Evolutionary conservation across 2,888 invertebrate genomes (phyloP).

Genomic region (Limenitis camilla): DNA sequence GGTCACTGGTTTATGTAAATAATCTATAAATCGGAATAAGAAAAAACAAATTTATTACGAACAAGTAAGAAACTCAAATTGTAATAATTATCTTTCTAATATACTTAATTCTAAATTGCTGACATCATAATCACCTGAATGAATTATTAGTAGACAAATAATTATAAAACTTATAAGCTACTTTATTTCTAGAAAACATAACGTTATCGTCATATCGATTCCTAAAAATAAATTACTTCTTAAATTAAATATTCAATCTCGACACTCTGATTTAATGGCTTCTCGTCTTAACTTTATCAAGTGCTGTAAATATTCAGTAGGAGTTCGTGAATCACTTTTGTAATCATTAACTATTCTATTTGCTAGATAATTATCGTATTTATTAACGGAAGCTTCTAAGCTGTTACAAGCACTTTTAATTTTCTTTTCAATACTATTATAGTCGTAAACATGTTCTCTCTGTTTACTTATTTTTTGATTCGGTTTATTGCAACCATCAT

Average conservation of each 20-base stretch:
- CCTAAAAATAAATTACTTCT: neutral
- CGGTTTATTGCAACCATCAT: neutral
- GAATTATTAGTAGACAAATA: too few species aligned
- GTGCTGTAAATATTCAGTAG: constrained; percentile 75
- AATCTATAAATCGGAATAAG: too few species aligned
- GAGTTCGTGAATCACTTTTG: constrained; percentile 36
- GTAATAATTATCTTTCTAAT: too few species aligned
- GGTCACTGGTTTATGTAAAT: too few species aligned
- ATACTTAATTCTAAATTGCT: too few species aligned
- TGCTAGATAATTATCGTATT: constrained; percentile 47
- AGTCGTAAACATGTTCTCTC: neutral
- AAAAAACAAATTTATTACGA: too few species aligned
- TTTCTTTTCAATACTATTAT: constrained; percentile 35
- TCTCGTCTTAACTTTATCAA: constrained; percentile 72
- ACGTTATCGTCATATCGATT: too few species aligned
- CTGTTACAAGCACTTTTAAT: constrained; percentile 48
- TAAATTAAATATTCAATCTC: neutral
- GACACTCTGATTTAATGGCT: constrained; percentile 54
- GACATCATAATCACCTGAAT: too few species aligned
- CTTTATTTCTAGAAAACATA: too few species aligned
- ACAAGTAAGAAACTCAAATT: too few species aligned
- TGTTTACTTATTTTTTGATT: neutral
- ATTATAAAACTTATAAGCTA: too few species aligned
- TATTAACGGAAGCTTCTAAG: constrained; percentile 44
- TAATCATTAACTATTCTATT: constrained; percentile 21